These are phyloP conservation scores for Paralinhomoeus sp. DNA, from an alignment of 2,888 invertebrate species.

Conservation along the genomic window DNA sequence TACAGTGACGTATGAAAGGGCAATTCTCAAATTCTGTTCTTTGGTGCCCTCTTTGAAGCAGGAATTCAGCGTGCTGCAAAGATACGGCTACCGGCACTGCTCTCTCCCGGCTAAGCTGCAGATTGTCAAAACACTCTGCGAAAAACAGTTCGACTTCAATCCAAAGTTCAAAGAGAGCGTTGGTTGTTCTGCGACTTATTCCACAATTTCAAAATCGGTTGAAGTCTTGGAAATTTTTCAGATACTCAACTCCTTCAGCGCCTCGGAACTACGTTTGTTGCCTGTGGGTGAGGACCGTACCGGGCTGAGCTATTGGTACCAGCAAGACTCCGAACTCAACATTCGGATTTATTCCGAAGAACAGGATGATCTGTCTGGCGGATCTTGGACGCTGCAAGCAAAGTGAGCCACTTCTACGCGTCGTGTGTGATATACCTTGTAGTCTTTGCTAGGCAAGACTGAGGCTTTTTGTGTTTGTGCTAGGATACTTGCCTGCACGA, in stretches of 20 bases:
- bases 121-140: constrained; percentile 19
- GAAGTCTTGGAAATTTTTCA: constrained; percentile 24
- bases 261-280: constrained; percentile 54
- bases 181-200: constrained; percentile 7
- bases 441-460: too few relatives aligned
- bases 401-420: constrained; percentile 7
- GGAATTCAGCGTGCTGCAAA: constrained; percentile 6
- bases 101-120: constrained; percentile 64
- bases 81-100: constrained; percentile 80
- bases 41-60: constrained; percentile 7
- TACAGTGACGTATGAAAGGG: too few relatives aligned
- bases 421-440: too few relatives aligned
- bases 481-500: too few relatives aligned
- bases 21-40: constrained; percentile 35
- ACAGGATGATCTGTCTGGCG: constrained; percentile 45
- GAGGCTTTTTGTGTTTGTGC: too few relatives aligned
- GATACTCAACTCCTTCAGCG: constrained; percentile 46
- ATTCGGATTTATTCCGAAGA: constrained; percentile 80
- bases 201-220: background rate
- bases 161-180: constrained; percentile 55
- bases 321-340: constrained; percentile 51
- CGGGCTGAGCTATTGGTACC: constrained; percentile 80
- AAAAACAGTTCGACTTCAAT: constrained; percentile 67
- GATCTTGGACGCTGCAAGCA: constrained; percentile 17
- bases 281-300: constrained; percentile 73